Percentiles rank a stretch among this genome's conserved stretches.
Conservation (phyloP, 2,113 vertebrate species). For the Sigmodon hispidus region DNA sequence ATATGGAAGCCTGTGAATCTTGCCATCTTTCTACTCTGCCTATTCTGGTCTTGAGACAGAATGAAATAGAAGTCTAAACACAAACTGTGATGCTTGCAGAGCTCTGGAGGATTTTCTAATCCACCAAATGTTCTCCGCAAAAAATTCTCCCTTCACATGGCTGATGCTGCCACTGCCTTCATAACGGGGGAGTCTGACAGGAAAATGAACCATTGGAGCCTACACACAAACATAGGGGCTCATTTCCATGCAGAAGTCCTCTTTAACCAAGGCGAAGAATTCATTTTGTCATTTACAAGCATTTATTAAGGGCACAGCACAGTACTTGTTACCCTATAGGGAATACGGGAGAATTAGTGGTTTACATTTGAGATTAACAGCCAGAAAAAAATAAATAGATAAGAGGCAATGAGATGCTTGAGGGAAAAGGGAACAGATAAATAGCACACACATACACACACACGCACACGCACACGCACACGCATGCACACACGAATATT, state of each 20-base stretch:
- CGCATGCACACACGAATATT: not conserved
- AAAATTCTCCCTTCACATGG: constrained; percentile 67
- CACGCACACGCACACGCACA: not conserved
- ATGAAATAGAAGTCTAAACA: constrained; percentile 70
- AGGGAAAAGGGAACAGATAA: not conserved
- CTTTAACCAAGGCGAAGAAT: constrained; percentile 71
- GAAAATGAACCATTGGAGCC: constrained; percentile 74
- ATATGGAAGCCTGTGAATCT: constrained; percentile 55
- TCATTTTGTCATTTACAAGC: constrained; percentile 74
- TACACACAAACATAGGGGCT: constrained; percentile 57
- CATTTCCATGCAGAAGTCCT: constrained; percentile 68
- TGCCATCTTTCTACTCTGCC: constrained; percentile 63
- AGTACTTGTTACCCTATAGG: constrained; percentile 58
- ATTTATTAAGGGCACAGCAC: constrained; percentile 70
- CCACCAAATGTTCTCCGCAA: constrained; percentile 67
- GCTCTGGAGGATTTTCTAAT: constrained; percentile 64
- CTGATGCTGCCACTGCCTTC: constrained; percentile 62
- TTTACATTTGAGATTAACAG: constrained; percentile 60
- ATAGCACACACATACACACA: not conserved
- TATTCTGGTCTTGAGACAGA: constrained; percentile 76
- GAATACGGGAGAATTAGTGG: constrained; percentile 52
- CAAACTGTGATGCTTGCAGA: constrained; percentile 69
- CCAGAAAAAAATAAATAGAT: not conserved
- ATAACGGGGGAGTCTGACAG: constrained; percentile 66
- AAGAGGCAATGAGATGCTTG: not conserved